Evolutionary conservation across 2,113 vertebrate genomes (phyloP).

Genomic region (Heptranchias perlo): DNA sequence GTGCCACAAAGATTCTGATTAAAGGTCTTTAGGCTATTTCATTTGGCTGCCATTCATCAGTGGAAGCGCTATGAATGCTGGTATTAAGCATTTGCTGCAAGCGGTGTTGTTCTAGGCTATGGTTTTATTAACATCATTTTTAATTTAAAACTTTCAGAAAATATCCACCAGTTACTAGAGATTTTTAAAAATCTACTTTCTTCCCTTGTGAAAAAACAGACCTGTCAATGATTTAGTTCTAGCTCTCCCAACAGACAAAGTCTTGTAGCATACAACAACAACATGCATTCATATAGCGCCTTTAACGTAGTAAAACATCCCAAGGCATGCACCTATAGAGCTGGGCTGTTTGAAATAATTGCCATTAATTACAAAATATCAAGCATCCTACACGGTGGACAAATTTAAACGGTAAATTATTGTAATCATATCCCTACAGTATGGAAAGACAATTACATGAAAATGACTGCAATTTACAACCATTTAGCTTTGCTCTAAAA

Average conservation of each 20-base stretch:
- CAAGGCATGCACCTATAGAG: too few relatives aligned
- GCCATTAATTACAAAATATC: not conserved
- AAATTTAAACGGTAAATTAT: not conserved
- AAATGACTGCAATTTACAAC: too few relatives aligned
- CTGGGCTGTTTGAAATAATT: not conserved
- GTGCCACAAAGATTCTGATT: conserved; percentile 38
- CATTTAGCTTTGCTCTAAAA: too few relatives aligned
- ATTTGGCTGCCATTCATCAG: conserved; percentile 42
- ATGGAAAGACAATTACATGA: too few relatives aligned
- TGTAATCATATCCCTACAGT: too few relatives aligned
- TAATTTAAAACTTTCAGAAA: not conserved
- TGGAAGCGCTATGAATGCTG: conserved; percentile 41
- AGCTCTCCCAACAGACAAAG: not conserved
- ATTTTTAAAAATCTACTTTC: not conserved
- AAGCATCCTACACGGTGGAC: not conserved
- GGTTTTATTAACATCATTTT: not conserved
- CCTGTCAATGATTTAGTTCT: not conserved
- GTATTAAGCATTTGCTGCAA: conserved; percentile 42
- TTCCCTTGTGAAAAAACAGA: not conserved
- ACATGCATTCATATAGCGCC: too few relatives aligned
- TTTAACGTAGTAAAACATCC: too few relatives aligned
- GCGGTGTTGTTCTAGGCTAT: conserved; percentile 39
- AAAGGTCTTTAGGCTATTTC: conserved; percentile 41
- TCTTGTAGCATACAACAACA: not conserved
- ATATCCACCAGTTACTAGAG: not conserved